phyloP scores from a whole-genome alignment of 2,113 vertebrate genomes.

The Ardeotis arabs region DNA sequence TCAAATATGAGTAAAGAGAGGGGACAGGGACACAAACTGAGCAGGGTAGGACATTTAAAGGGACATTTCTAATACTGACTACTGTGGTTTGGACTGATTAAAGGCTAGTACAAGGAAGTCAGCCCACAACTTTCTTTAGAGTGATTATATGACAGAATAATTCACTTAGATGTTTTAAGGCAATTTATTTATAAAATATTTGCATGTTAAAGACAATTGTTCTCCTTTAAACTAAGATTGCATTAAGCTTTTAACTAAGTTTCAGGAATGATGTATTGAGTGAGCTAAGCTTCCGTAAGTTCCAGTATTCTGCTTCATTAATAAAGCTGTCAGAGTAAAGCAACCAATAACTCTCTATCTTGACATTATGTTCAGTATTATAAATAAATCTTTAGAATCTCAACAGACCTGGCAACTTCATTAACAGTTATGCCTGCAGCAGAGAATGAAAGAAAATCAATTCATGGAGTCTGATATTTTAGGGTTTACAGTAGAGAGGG shows the following conservation, averaged over 20 bases:
- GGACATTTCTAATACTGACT: not conserved
- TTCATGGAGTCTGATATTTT: constrained; percentile 36
- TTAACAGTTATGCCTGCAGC: constrained; percentile 59
- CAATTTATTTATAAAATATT: constrained; percentile 49
- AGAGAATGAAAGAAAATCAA: constrained; percentile 63
- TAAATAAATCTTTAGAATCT: constrained; percentile 70
- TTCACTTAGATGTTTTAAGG: constrained; percentile 15
- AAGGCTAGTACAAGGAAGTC: not conserved
- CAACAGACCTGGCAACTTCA: constrained; percentile 63
- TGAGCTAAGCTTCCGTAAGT: constrained; percentile 16
- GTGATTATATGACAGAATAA: constrained; percentile 30
- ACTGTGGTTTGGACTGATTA: not conserved
- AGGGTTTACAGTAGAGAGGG: constrained; percentile 18
- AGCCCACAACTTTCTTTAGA: not conserved
- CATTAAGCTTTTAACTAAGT: constrained; percentile 48
- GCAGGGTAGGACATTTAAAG: not conserved
- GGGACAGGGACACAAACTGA: not conserved
- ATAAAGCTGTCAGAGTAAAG: constrained; percentile 60
- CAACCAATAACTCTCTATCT: constrained; percentile 46
- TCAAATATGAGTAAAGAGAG: not conserved
- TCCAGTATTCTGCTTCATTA: constrained; percentile 50
- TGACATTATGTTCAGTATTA: constrained; percentile 62
- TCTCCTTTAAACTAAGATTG: constrained; percentile 54
- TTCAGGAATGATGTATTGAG: constrained; percentile 61
- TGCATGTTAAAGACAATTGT: constrained; percentile 57